phyloP scores from a whole-genome alignment of 92 coral and sea anemone genomes.

The Virgularia gustaviana region DNA sequence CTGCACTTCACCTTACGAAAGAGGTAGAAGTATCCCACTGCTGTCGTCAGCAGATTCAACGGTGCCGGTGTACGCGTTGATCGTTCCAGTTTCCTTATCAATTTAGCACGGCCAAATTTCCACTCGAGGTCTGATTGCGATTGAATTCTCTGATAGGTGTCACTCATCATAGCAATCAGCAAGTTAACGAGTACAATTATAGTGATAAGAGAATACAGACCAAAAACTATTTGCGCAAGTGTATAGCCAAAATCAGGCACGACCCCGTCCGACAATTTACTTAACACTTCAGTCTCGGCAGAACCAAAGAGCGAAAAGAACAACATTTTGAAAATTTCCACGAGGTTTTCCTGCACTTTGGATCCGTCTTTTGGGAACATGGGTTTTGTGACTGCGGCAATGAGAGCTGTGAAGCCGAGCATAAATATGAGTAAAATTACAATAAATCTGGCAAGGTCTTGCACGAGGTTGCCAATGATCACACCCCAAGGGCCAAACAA shows the following conservation, averaged over 20 bases:
- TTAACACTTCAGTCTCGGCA: slow-evolving; percentile 58
- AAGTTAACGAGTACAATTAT: slow-evolving; percentile 85
- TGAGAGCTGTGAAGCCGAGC: slow-evolving; percentile 91
- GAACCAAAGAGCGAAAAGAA: slow-evolving; percentile 90
- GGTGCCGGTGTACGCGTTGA: slow-evolving; percentile 99
- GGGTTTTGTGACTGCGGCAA: slow-evolving; percentile 91
- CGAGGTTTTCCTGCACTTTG: slow-evolving; percentile 23
- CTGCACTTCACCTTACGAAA: slow-evolving; percentile 69
- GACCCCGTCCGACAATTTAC: slow-evolving; percentile 23
- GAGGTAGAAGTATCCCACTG: slow-evolving; percentile 63
- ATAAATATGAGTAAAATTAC: slow-evolving; percentile 87
- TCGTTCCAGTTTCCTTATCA: slow-evolving; percentile 95
- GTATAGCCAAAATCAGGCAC: slow-evolving; percentile 41
- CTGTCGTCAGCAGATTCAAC: slow-evolving; percentile 77
- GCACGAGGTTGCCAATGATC: slow-evolving; percentile 96
- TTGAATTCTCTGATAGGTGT: slow-evolving; percentile 96
- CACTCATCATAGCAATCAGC: slow-evolving; percentile 99
- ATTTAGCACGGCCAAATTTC: slow-evolving; percentile 98
- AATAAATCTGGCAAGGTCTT: slow-evolving; percentile 88
- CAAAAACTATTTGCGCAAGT: slow-evolving; percentile 75
- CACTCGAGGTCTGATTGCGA: slow-evolving; percentile 93
- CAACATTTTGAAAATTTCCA: slow-evolving; percentile 69
- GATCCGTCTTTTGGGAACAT: slow-evolving; percentile 39
- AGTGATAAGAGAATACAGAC: slow-evolving; percentile 84
- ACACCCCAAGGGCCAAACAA: slow-evolving; percentile 99